A percentile compares a stretch with the other conserved stretches of the same genome.
Conservation (phyloP, 2,113 vertebrate species). For the Orientallactaga bullata region DNA sequence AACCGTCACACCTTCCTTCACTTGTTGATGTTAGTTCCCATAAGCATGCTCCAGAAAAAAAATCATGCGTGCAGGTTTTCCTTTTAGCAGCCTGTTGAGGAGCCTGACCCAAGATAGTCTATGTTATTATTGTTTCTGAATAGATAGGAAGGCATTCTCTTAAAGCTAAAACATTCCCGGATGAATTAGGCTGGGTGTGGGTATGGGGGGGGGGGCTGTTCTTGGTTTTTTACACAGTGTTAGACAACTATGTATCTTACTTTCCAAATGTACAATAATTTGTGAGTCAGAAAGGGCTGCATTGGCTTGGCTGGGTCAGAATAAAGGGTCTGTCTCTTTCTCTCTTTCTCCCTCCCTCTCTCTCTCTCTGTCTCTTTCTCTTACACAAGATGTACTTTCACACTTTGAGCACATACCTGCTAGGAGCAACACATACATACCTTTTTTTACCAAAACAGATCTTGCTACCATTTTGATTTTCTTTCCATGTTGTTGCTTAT, state of each 20-base stretch:
- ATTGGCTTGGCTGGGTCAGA: neutral
- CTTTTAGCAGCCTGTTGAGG: neutral
- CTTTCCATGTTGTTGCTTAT: neutral
- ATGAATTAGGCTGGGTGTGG: no score
- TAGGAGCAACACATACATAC: rapidly evolving
- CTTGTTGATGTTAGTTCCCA: neutral
- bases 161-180: conserved; percentile 13
- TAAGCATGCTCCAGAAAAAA: neutral
- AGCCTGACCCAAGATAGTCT: neutral
- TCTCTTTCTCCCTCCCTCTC: neutral
- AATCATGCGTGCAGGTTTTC: neutral
- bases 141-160: neutral
- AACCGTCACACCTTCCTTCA: no score
- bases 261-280: neutral
- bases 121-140: neutral
- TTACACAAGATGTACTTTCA: neutral
- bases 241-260: neutral
- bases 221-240: no score
- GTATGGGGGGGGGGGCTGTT: no score
- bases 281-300: neutral
- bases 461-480: neutral
- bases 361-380: neutral
- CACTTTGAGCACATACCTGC: no score
- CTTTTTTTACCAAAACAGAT: neutral
- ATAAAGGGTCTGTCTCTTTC: neutral